These are phyloP conservation scores for Eulacestoma nigropectus DNA, from an alignment of 2,113 vertebrate genomes.

Conservation along the genomic window DNA sequence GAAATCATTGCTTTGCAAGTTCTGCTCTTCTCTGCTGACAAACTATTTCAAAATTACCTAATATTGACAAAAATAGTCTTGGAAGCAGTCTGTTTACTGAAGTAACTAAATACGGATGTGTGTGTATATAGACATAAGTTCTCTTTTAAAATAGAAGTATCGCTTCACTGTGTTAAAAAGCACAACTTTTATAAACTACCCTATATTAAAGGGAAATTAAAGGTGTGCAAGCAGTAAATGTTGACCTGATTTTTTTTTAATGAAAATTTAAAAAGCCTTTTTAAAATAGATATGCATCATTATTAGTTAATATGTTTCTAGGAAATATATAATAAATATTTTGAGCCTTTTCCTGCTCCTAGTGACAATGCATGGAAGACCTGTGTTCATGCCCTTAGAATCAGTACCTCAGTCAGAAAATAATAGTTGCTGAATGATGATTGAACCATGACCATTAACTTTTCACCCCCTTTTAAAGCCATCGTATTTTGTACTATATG, in stretches of 20 bases:
- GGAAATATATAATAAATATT: not conserved
- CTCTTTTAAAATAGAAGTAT: not conserved
- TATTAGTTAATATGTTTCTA: not conserved
- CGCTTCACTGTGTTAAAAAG: no score
- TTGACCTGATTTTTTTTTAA: not conserved
- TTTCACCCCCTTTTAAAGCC: not conserved
- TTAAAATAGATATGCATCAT: not conserved
- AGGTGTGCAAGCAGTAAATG: not conserved
- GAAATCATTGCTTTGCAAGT: not conserved
- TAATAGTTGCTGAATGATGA: not conserved
- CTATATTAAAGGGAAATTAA: not conserved
- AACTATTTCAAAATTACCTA: constrained; percentile 5
- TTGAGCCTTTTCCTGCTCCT: not conserved
- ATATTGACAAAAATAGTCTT: not conserved
- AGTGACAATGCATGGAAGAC: not conserved
- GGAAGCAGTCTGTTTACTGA: not conserved
- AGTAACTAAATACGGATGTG: not conserved
- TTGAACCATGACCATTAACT: not conserved
- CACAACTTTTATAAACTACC: not conserved
- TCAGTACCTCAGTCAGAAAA: not conserved
- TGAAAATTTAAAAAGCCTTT: not conserved
- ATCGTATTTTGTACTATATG: not conserved
- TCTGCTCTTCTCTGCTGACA: not conserved
- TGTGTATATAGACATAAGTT: not conserved
- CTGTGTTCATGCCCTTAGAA: not conserved